These are phyloP conservation scores for Synanthedon formicaeformis DNA, from an alignment of 2,888 invertebrate species.

Conservation along the genomic window DNA sequence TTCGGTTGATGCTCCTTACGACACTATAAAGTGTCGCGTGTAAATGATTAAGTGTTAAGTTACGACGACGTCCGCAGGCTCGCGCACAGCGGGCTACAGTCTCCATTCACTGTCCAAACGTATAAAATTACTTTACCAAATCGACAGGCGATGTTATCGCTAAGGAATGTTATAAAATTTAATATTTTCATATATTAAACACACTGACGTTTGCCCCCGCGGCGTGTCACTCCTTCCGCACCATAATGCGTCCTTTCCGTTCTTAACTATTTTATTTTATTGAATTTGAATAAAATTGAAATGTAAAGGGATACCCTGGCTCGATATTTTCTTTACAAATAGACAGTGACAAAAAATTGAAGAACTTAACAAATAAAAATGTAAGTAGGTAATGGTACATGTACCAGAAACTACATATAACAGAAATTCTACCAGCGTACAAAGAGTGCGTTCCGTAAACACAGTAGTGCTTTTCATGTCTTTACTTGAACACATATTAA, in stretches of 20 bases:
- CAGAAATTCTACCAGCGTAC: no score
- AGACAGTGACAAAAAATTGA: conserved; percentile 2
- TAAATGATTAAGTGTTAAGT: conserved; percentile 69
- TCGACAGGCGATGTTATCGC: conserved; percentile 65
- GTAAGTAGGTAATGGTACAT: no score
- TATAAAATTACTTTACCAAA: conserved; percentile 66
- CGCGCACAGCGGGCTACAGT: conserved; percentile 51
- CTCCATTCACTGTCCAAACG: conserved; percentile 49
- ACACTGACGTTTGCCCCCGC: conserved; percentile 39
- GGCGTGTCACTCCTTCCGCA: conserved; percentile 41
- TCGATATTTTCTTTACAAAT: no score
- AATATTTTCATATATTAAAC: conserved; percentile 62
- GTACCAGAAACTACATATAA: no score
- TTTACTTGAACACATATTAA: no score
- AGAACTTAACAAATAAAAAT: conserved; percentile 19
- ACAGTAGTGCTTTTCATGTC: no score
- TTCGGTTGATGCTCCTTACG: conserved; percentile 12
- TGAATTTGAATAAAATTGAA: conserved; percentile 59
- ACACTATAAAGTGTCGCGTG: conserved; percentile 54
- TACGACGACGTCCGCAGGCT: conserved; percentile 53
- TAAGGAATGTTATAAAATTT: conserved; percentile 65
- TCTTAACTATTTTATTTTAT: conserved; percentile 37
- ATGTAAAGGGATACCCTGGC: conserved; percentile 20
- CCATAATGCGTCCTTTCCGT: conserved; percentile 11
- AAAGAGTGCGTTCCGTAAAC: no score